A percentile compares a stretch with the other conserved stretches of the same genome.
Conservation (phyloP, 2,113 vertebrate species). For the Gadus macrocephalus region DNA sequence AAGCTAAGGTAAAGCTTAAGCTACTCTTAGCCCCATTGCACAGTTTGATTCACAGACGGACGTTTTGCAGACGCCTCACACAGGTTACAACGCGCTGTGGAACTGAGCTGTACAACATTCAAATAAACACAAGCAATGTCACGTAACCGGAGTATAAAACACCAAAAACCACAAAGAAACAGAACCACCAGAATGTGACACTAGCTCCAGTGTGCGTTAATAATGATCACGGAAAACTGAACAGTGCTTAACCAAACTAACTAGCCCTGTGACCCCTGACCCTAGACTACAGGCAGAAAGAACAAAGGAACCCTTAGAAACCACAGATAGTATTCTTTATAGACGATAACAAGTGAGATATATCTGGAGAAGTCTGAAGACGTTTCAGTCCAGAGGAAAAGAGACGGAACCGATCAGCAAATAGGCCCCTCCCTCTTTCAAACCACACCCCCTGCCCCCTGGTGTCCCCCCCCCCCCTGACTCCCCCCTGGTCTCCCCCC, state of each 20-base stretch:
- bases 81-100: conserved; percentile 6
- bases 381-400: neutral
- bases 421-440: too few species aligned
- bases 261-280: too few species aligned
- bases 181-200: conserved; percentile 52
- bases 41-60: conserved; percentile 20
- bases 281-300: too few species aligned
- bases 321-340: too few species aligned
- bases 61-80: conserved; percentile 4
- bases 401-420: too few species aligned
- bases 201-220: conserved; percentile 85
- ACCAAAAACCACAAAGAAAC: conserved; percentile 41
- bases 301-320: too few species aligned
- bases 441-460: too few species aligned
- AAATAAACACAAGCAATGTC: conserved; percentile 43
- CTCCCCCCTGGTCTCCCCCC: too few species aligned
- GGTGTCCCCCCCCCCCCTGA: too few species aligned
- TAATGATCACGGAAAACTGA: conserved; percentile 51
- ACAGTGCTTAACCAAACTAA: conserved; percentile 75
- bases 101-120: conserved; percentile 69
- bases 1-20: too few species aligned
- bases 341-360: too few species aligned
- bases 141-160: conserved; percentile 10
- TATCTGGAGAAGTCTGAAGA: neutral
- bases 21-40: neutral